These are phyloP conservation scores for Labeo catla DNA, from an alignment of 2,113 vertebrate genomes.

Conservation along the genomic window DNA sequence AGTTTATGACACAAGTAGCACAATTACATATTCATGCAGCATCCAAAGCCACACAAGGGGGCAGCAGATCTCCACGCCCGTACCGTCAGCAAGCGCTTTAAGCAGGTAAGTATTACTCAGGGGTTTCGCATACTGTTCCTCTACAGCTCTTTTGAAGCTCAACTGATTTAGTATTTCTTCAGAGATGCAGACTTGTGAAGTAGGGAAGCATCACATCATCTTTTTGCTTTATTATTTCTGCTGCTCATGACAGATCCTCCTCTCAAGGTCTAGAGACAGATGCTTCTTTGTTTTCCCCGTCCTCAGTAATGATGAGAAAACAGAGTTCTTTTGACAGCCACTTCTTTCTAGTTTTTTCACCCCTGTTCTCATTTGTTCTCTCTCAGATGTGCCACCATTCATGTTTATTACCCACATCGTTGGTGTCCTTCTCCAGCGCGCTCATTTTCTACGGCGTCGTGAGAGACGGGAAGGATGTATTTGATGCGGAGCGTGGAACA, in stretches of 20 bases:
- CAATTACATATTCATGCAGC: background rate
- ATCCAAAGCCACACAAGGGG: slow-evolving; percentile 48
- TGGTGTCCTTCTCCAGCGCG: slow-evolving; percentile 7
- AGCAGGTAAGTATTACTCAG: slow-evolving; percentile 24
- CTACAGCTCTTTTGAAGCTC: slow-evolving; percentile 50
- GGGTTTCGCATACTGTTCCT: slow-evolving; percentile 48
- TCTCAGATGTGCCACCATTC: slow-evolving; percentile 17
- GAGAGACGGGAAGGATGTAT: background rate
- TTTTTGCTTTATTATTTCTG: slow-evolving; percentile 25
- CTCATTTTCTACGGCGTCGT: background rate
- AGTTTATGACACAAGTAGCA: background rate
- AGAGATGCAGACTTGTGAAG: slow-evolving; percentile 41
- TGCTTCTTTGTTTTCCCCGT: slow-evolving; percentile 46
- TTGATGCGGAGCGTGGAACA: background rate
- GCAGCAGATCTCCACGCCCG: slow-evolving; percentile 36
- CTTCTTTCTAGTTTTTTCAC: slow-evolving; percentile 37
- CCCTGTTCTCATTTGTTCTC: slow-evolving; percentile 12
- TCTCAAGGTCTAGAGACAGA: slow-evolving; percentile 45
- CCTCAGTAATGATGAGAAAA: slow-evolving; percentile 40
- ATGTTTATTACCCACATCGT: slow-evolving; percentile 31
- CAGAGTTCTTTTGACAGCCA: slow-evolving; percentile 45
- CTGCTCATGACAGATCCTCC: slow-evolving; percentile 46
- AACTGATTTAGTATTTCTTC: slow-evolving; percentile 53
- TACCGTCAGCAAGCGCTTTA: background rate
- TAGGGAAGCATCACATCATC: slow-evolving; percentile 9